Evolutionary conservation across 1,140 invertebrate species (phyloP).

Genomic region (Arctopsyche grandis): DNA sequence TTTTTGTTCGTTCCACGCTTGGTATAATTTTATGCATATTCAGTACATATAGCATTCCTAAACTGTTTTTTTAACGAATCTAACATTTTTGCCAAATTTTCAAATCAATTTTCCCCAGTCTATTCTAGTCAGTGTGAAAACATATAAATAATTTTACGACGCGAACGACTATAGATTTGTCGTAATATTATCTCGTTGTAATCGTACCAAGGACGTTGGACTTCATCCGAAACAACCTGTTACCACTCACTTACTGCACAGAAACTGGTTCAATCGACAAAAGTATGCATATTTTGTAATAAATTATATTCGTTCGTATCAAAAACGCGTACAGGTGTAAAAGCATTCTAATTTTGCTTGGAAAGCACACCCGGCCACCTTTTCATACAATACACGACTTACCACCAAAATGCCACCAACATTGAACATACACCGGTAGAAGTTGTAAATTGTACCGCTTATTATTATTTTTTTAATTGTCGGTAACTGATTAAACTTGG

Average conservation of each 20-base stretch:
- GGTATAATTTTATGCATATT: neutral
- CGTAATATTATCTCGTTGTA: slow-evolving; percentile 31
- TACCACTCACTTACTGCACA: slow-evolving; percentile 37
- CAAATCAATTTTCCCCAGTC: too few species aligned
- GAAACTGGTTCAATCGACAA: slow-evolving; percentile 32
- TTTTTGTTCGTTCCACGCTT: neutral
- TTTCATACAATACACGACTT: too few species aligned
- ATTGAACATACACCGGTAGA: too few species aligned
- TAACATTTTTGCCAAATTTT: too few species aligned
- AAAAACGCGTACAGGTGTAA: too few species aligned
- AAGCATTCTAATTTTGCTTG: too few species aligned
- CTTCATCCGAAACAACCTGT: slow-evolving; percentile 43
- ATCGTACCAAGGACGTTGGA: slow-evolving; percentile 36
- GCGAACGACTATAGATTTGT: slow-evolving; percentile 17
- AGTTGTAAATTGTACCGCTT: too few species aligned
- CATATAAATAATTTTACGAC: neutral
- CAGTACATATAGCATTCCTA: neutral
- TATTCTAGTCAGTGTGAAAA: neutral
- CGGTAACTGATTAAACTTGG: too few species aligned
- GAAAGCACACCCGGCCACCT: too few species aligned
- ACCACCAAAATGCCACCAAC: too few species aligned
- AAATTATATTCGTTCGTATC: neutral
- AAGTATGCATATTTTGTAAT: slow-evolving; percentile 36
- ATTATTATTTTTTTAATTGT: too few species aligned
- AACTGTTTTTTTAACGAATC: neutral